Evolutionary conservation across 2,113 vertebrate genomes (phyloP).

Genomic region (Petromus typicus): DNA sequence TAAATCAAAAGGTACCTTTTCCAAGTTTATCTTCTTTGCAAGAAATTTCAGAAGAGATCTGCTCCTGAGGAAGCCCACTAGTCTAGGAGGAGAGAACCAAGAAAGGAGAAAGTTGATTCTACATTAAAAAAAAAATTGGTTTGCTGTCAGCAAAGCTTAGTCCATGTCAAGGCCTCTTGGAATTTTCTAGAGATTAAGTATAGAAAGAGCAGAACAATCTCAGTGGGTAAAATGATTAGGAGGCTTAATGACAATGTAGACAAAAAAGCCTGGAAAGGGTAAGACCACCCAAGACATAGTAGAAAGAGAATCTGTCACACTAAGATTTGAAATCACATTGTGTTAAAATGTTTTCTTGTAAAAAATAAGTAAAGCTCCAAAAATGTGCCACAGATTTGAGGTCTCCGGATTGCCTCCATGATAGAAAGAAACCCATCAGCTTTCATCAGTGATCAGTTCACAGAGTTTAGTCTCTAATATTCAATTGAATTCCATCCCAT

Average conservation of each 20-base stretch:
- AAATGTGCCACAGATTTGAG: background rate
- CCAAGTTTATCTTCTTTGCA: constrained; percentile 4
- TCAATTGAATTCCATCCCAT: background rate
- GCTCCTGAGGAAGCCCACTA: background rate
- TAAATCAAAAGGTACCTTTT: constrained; percentile 45
- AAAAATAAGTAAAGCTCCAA: background rate
- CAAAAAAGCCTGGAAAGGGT: background rate
- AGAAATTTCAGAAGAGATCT: background rate
- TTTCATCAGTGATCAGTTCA: background rate
- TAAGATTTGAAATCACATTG: background rate
- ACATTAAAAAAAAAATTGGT: background rate
- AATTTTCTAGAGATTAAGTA: background rate
- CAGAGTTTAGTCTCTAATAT: background rate
- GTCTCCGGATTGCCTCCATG: background rate
- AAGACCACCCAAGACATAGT: background rate
- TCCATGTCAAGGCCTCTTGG: background rate
- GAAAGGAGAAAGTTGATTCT: background rate
- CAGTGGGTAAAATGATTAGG: background rate
- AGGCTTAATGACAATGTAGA: background rate
- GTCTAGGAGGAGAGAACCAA: background rate
- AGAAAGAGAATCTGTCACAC: background rate
- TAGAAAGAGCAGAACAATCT: background rate
- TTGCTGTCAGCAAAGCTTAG: background rate
- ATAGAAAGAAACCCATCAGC: background rate
- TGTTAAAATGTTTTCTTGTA: background rate